phyloP scores from a whole-genome alignment of 1,140 invertebrate genomes.

The Dufourea novaeangliae region DNA sequence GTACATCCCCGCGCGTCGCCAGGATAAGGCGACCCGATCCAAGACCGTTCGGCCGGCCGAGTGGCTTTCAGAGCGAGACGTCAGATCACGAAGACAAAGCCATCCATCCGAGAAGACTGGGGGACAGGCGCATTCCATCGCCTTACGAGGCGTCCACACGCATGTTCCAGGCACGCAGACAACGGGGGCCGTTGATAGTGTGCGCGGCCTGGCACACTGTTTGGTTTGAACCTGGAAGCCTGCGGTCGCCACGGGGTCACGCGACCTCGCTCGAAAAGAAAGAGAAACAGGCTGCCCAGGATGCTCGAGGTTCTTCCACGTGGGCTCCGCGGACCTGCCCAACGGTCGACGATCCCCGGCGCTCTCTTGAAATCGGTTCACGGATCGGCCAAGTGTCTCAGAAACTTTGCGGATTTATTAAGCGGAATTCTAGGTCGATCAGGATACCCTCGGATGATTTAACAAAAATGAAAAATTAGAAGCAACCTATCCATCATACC shows the following conservation, averaged over 20 bases:
- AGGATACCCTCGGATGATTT: no score
- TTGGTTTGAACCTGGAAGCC: slow-evolving; percentile 62
- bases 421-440: no score
- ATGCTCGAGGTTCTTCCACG: slow-evolving; percentile 36
- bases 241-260: slow-evolving; percentile 70
- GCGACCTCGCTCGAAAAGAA: slow-evolving; percentile 69
- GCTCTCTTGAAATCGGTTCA: slow-evolving; percentile 41
- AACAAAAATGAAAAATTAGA: no score
- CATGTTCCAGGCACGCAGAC: slow-evolving; percentile 23
- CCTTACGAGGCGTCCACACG: slow-evolving; percentile 72
- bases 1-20: slow-evolving; percentile 18
- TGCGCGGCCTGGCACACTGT: slow-evolving; percentile 7
- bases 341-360: slow-evolving; percentile 28
- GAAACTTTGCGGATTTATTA: not conserved
- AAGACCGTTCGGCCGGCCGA: slow-evolving; percentile 34
- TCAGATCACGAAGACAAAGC: slow-evolving; percentile 77
- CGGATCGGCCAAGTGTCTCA: slow-evolving; percentile 29
- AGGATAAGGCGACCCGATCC: slow-evolving; percentile 1
- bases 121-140: slow-evolving; percentile 75
- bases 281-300: slow-evolving; percentile 47
- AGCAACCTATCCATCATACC: no score
- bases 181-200: not conserved
- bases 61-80: slow-evolving; percentile 68
- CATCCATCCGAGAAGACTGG: slow-evolving; percentile 67
- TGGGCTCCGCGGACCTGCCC: slow-evolving; percentile 27